Base-by-base conservation (phyloP, 2,888 invertebrate genomes). In the Biston stratarius region DNA sequence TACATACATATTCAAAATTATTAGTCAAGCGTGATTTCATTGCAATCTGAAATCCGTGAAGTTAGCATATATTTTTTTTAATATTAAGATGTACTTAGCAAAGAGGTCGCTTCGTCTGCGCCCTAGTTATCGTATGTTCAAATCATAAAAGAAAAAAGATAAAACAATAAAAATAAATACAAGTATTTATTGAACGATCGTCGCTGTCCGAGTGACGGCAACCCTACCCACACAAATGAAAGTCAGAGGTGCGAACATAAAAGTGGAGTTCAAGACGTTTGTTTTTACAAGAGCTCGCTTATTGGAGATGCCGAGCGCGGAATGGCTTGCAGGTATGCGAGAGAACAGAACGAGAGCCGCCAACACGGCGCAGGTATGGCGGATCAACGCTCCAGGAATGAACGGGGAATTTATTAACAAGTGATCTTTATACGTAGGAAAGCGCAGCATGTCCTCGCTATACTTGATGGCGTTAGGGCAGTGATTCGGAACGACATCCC, bases 261-360 rank as follows among this genome's bases (percentile, higher is more conserved):
- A 70, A 69, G 69, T 67, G 69, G 69, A 72, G 71, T 72, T 59
- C 52, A 69, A 73, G 68, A 51, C 75, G 75, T 82, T 81, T 81
- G 78, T 82, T 81, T 83, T 83, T 80, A 78, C 74, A 79, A 74
- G 75, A 76, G 73, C 64, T 49, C 70, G 75, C 76, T 81, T 83
- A 83, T 83, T 82, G 76, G 70, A 83, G 75, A 71, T 75, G 76
- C 77, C 75, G 68, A 69, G 67, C 69, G 56, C 56, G 71, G 71
- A 78, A 79, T 73, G 68, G 67, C 66, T 52, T 55, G 38, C 61
- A 70, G 72, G 72, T 72, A 74, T 74, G 71, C 68, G 45, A 33
- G 34, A 61, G 56, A 51, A 33, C 36, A 36, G 49, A 62, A 61
- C 45, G 11, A 48, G 33, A 60, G 59, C 34, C 48, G 62, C 42